Conservation (phyloP, 2,113 vertebrate species). For the Hippocampus abdominalis region DNA sequence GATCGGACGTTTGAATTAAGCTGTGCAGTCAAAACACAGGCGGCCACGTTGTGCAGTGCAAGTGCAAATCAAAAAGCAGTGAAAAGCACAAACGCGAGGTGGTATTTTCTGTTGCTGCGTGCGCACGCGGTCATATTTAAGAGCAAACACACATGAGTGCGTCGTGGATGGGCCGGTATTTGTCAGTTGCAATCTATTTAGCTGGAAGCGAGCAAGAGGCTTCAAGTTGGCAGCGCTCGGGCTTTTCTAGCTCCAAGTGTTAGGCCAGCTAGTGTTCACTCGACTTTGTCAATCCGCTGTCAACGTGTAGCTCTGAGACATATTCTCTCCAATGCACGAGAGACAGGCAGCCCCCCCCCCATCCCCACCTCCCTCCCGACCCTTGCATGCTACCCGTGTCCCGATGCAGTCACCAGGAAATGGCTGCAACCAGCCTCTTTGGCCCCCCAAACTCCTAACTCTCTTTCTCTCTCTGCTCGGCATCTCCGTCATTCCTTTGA, state of each 20-base stretch:
- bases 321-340: slow-evolving; percentile 56
- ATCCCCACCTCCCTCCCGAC: neutral
- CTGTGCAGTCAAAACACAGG: neutral
- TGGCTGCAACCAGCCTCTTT: slow-evolving; percentile 37
- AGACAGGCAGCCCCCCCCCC: slow-evolving; percentile 40
- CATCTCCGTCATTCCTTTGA: slow-evolving; percentile 56
- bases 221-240: slow-evolving; percentile 62
- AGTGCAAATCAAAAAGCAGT: slow-evolving; percentile 20
- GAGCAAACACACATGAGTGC: slow-evolving; percentile 26
- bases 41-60: neutral
- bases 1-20: neutral
- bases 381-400: slow-evolving; percentile 30
- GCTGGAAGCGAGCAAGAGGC: slow-evolving; percentile 64
- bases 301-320: slow-evolving; percentile 76
- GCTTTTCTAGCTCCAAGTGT: slow-evolving; percentile 73
- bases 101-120: neutral
- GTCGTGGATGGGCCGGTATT: slow-evolving; percentile 68
- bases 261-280: slow-evolving; percentile 69
- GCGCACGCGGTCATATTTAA: slow-evolving; percentile 14
- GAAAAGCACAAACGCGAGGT: slow-evolving; percentile 13
- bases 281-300: slow-evolving; percentile 74
- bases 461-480: too few relatives aligned
- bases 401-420: slow-evolving; percentile 61
- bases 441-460: slow-evolving; percentile 44
- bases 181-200: slow-evolving; percentile 75